Conservation (phyloP, 37 sponge, comb jelly and placozoan species). For the Aphrocallistes beatrix region DNA sequence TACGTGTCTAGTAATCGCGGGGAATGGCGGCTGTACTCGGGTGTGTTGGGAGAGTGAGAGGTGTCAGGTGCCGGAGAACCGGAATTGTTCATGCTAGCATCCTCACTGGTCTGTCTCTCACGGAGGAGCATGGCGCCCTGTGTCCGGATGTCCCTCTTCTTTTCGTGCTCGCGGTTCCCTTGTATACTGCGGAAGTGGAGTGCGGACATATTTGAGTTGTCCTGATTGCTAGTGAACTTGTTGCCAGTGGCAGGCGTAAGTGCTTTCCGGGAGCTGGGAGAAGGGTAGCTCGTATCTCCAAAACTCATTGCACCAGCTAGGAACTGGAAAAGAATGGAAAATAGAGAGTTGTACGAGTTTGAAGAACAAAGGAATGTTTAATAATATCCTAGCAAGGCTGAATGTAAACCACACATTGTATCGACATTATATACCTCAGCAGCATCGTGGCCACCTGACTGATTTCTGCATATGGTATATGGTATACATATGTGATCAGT, state of each 20-base stretch:
- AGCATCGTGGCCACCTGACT: no score
- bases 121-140: not conserved
- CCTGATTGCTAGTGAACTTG: not conserved
- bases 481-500: no score
- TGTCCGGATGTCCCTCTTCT: not conserved
- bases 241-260: not conserved
- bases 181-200: not conserved
- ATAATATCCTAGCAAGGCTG: no score
- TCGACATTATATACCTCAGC: no score
- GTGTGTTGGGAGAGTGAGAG: not conserved
- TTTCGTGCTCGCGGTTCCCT: not conserved
- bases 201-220: not conserved
- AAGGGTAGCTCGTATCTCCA: not conserved
- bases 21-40: not conserved
- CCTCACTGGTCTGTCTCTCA: constrained; percentile 13
- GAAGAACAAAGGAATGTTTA: no score
- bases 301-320: not conserved
- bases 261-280: not conserved
- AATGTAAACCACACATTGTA: no score
- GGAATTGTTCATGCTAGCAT: not conserved
- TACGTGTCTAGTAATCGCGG: no score
- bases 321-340: no score
- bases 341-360: no score
- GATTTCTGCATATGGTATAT: no score
- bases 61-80: not conserved